Evolutionary conservation across 2,113 vertebrate species (phyloP).

Genomic region (Muntiacus muntjak): DNA sequence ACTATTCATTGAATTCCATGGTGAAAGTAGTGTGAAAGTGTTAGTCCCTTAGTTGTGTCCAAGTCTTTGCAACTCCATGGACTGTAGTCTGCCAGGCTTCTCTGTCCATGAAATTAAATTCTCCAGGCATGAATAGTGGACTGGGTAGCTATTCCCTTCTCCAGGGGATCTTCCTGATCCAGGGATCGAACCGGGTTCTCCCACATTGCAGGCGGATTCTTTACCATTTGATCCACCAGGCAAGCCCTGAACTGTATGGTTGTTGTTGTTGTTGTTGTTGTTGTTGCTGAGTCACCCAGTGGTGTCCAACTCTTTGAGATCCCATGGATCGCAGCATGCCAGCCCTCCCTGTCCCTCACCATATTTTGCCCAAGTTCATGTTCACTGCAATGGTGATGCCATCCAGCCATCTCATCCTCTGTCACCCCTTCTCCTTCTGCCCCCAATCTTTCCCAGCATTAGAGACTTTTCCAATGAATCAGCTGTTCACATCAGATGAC

Average conservation of each 20-base stretch:
- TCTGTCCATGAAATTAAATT: neutral
- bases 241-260: neutral
- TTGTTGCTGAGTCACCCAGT: neutral
- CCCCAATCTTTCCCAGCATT: neutral
- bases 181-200: rapidly evolving
- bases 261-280: neutral
- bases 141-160: neutral
- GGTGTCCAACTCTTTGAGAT: neutral
- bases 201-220: neutral
- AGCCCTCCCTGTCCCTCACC: neutral
- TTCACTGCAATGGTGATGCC: neutral
- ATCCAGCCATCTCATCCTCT: neutral
- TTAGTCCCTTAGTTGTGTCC: neutral
- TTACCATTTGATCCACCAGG: neutral
- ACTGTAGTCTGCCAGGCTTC: neutral
- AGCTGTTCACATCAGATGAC: neutral
- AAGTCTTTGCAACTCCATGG: neutral
- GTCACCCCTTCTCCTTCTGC: neutral
- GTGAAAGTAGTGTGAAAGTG: neutral
- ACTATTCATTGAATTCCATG: neutral
- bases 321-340: neutral
- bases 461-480: neutral
- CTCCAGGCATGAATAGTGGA: neutral
- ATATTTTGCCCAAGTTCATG: neutral
- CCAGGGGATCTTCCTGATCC: neutral